Base-by-base conservation (phyloP, 2,888 invertebrate species). In the Synergus gifuensis region DNA sequence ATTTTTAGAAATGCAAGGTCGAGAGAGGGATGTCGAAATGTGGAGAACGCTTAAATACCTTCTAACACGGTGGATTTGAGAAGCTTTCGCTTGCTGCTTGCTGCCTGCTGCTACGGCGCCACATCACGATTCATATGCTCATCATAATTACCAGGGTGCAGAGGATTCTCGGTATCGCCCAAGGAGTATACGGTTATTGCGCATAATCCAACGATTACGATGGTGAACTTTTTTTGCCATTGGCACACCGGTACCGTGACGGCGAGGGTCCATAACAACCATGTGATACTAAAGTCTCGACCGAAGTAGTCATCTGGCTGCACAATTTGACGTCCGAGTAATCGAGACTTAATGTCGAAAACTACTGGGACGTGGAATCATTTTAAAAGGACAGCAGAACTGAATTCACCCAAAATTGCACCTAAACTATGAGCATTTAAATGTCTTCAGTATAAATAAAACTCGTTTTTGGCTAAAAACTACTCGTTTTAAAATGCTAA, bases 161-260 rank as follows among this genome's bases (percentile, higher is more conserved):
- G 42, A 40, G 69, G 78, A 78, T 73, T 79, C 79, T 60, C 76
- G 54, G 58, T 77, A 79, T 82, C 66, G 79, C 79, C 76, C 76
- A 79, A 78, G 77, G 79, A 76, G 78, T 64, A 81, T 77, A 78
- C 69, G 78, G 81, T 60, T 60, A 60, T 81, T 81, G 78, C 79
- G 79, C 76, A 79, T 82, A 78, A 82, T 79, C 76, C 54, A 67
- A 73, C 58, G 78, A 81, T 81, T 81, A 78, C 77, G 58, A 77
- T 60, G 64, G 66, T 46, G 46, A 28, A 49, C 22, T 40, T 77
- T 82, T 80, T 82, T 82, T 79, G 40, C 60, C 58, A 63, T 69
- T 79, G 62, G 78, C 76, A 82, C 78, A 78, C 44, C 22, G 77
- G 73, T 76, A 79, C 79, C 76, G 54, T 63, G 81, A 79, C 79